Percentiles rank a stretch among this genome's conserved stretches.
These are phyloP conservation scores for Anthopleura xanthogrammica DNA, from an alignment of 92 coral and sea anemone genomes.

Conservation along the genomic window DNA sequence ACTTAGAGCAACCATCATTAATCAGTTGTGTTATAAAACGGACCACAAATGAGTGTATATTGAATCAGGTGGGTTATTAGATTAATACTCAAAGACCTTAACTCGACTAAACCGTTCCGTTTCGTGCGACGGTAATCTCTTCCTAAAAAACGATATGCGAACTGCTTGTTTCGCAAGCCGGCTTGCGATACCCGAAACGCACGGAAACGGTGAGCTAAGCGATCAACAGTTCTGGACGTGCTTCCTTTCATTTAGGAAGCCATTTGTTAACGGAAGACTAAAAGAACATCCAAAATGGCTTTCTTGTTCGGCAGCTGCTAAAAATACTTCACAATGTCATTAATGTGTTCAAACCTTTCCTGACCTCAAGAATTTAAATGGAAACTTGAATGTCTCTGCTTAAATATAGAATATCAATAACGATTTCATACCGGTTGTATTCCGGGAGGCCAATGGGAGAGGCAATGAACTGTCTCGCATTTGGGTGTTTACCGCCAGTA, in stretches of 20 bases:
- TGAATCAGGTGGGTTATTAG: not conserved
- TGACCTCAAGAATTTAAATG: constrained; percentile 29
- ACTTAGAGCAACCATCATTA: too few relatives aligned
- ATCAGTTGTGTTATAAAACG: not conserved
- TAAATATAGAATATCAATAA: constrained; percentile 24
- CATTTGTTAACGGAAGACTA: constrained; percentile 9
- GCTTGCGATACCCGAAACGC: not conserved
- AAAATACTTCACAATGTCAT: constrained; percentile 2
- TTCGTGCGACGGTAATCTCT: not conserved
- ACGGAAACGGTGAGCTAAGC: not conserved
- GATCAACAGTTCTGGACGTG: not conserved
- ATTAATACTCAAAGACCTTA: not conserved
- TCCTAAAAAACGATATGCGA: not conserved
- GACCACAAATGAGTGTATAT: not conserved
- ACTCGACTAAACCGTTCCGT: not conserved
- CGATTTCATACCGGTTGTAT: not conserved
- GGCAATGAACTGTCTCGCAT: constrained; percentile 3
- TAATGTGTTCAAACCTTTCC: constrained; percentile 4
- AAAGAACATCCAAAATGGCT: not conserved
- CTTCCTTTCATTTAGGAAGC: constrained; percentile 7
- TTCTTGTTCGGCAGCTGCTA: not conserved
- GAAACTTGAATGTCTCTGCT: not conserved
- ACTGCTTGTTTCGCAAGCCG: not conserved
- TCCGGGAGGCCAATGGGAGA: constrained; percentile 4
- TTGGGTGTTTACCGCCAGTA: not conserved